phyloP scores from a whole-genome alignment of 2,888 invertebrate genomes.

The Margaritifera margaritifera region DNA sequence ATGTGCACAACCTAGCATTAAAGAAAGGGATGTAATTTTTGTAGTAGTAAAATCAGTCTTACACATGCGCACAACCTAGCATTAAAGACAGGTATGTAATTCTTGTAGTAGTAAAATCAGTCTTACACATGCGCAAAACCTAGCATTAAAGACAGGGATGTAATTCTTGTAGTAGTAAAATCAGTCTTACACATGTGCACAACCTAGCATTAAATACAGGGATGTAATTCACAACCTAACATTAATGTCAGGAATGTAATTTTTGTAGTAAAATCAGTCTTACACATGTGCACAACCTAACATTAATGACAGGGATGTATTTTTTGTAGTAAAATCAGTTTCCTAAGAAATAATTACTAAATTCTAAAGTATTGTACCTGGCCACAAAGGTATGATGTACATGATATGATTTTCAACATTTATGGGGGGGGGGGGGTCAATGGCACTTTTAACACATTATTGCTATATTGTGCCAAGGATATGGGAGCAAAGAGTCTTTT shows the following conservation, averaged over 20 bases:
- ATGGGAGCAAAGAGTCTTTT: too few relatives aligned
- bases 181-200: constrained; percentile 45
- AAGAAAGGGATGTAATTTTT: background rate
- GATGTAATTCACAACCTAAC: constrained; percentile 36
- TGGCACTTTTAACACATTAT: too few relatives aligned
- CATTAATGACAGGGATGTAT: background rate
- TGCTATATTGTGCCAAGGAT: too few relatives aligned
- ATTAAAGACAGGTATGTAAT: background rate
- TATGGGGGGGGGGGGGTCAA: too few relatives aligned
- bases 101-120: background rate
- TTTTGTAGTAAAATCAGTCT: constrained; percentile 5
- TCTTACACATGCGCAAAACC: constrained; percentile 50
- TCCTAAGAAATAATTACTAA: background rate
- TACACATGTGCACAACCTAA: constrained; percentile 53
- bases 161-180: background rate
- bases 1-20: constrained; percentile 48
- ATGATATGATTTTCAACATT: too few relatives aligned
- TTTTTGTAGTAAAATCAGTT: constrained; percentile 5
- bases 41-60: constrained; percentile 1
- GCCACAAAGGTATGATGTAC: too few relatives aligned
- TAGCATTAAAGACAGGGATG: constrained; percentile 13
- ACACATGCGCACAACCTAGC: constrained; percentile 53
- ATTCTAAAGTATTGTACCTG: background rate
- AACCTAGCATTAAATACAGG: constrained; percentile 29
- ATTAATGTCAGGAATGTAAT: too few relatives aligned